Evolutionary conservation across 2,797 vertebrate species (phyloP), one percentile per base, ranked within the genome.

Genomic region (Echiichthys vipera): DNA sequence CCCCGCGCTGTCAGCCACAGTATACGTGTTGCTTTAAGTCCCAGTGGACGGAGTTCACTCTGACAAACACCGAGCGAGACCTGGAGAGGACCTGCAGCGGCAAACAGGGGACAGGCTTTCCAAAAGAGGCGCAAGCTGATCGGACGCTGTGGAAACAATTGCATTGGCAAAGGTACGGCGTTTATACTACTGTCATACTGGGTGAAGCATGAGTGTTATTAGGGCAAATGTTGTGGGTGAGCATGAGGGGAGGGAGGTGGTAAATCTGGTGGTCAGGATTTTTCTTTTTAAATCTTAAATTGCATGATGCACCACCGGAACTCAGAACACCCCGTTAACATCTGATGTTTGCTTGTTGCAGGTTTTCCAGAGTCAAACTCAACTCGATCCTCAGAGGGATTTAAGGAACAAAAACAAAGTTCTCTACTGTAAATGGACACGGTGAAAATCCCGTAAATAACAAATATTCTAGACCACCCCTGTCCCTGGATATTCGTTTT

Each of bases 1-100:
- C 86, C 88, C 89, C 54, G 78, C 71, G 81, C 89, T 90, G 90
- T 85, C 91, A 92, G 85, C 78, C 85, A 71, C 80, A 81, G 76
- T 88, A 42, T 54, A 87, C 89, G 76, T 83, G 89, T 89, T 85
- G 87, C 87, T 82, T 65, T 39, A 57, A 76, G 83, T 90, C 90
- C 82, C 88, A 61, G 84, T 37, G 84, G 87, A 92, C 84, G 53
- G 63, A 83, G 80, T 85, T 83, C 18, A 78, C 58, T 78, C 70
- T 34, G 78, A 88, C 83, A 84, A 83, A 86, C 85, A 56, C 29
- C 68, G n/a, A 57, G 43, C 49, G 46, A 71, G 34, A 50, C 15
- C 65, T 36, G 53, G 37, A 75, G 59, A 64, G 40, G 63, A 81
- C 64, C 65, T 15, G 79, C 77, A 64, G 55, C 71, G 54, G 37